Base-by-base conservation (phyloP, 2,888 invertebrate genomes). In the Leucozona laternaria region DNA sequence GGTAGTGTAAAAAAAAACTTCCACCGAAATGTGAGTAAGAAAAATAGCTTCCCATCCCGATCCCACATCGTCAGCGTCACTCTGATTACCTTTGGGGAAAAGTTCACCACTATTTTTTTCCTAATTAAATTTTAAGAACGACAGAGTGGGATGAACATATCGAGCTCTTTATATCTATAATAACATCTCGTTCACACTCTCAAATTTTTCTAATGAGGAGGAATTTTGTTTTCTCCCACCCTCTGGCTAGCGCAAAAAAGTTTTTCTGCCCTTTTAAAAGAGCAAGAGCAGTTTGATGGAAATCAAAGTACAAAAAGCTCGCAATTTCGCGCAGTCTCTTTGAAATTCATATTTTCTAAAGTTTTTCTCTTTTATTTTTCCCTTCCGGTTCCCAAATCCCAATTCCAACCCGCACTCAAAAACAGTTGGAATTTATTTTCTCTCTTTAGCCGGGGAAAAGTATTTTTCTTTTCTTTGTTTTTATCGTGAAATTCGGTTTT, bases 401-500 rank as follows among this genome's bases (percentile, higher is more conserved):
- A 22, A n/a, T 15, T 11, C 4, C 0, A n/a, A n/a, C n/a, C n/a
- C n/a, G n/a, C n/a, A n/a, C n/a, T n/a, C n/a, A n/a, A n/a, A n/a
- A n/a, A n/a, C n/a, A 25, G 53, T 22, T 11, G 8, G 4, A 17
- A n/a, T 53, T 34, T 17, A 25, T 45, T 55, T 50, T 34, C 17
- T 80, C 85, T 86, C 78, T 78, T 86, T 48, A 15, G 34, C 20
- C 17, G 78, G 50, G 60, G 82, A 78, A 64, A 86, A 75, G 64
- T 60, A 82, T 79, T 82, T 86, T 82, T 81, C 82, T 62, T 86
- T 70, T 20, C 64, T 86, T 86, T 86, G 86, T 86, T 86, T 86
- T 82, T 86, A 79, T 86, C 86, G 37, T 48, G 82, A 64, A 40
- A 60, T 86, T 86, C 84, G 31, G 58, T 68, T 55, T 60, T 62